Evolutionary conservation across 2,888 invertebrate species (phyloP).

Genomic region (Pollenia angustigena): DNA sequence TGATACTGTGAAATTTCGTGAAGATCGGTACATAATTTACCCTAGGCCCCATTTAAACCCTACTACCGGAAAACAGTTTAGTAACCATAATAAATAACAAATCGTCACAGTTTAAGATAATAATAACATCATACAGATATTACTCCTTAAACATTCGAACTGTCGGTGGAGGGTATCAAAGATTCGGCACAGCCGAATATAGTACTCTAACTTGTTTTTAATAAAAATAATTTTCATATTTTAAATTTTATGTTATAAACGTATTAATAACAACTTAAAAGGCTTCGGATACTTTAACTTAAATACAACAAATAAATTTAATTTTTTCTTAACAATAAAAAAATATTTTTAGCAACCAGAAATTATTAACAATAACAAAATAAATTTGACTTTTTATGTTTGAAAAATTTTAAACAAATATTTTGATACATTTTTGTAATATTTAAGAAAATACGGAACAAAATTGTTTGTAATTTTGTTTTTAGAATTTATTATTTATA

Average conservation of each 20-base stretch:
- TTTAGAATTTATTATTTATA: background rate
- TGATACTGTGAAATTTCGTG: too few relatives aligned
- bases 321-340: background rate
- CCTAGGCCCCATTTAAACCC: too few relatives aligned
- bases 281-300: background rate
- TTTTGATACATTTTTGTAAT: constrained; percentile 1
- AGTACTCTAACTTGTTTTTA: too few relatives aligned
- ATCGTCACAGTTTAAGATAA: too few relatives aligned
- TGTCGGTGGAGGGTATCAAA: too few relatives aligned
- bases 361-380: background rate
- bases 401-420: background rate
- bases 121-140: too few relatives aligned
- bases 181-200: too few relatives aligned
- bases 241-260: constrained; percentile 19
- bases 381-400: constrained; percentile 11
- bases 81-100: too few relatives aligned
- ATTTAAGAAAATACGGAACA: constrained; percentile 7
- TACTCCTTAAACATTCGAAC: too few relatives aligned
- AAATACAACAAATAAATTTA: background rate
- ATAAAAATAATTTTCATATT: constrained; percentile 7
- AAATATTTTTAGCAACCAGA: background rate
- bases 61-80: too few relatives aligned
- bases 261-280: background rate
- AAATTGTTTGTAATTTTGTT: constrained; percentile 3
- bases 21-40: too few relatives aligned